These are phyloP conservation scores for Triplophysa rosa DNA, from an alignment of 2,113 vertebrate genomes.

Conservation along the genomic window DNA sequence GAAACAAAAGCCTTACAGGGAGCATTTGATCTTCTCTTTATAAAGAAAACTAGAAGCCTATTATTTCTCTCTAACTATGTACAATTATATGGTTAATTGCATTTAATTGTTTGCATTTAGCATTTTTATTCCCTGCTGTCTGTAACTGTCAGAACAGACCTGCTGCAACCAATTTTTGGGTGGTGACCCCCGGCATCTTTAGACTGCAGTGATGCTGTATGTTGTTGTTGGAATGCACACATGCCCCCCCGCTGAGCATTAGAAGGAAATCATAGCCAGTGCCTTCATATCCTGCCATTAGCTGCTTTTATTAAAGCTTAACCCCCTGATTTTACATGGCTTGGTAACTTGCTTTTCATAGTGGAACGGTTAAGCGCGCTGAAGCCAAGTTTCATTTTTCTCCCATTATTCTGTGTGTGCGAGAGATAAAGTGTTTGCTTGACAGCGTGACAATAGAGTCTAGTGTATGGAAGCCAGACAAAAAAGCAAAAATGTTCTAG, in stretches of 20 bases:
- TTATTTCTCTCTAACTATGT: no score
- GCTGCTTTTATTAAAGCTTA: constrained; percentile 44
- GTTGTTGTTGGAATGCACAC: constrained; percentile 43
- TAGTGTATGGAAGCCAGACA: neutral
- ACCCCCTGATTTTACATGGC: neutral
- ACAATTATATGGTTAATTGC: no score
- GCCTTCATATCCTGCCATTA: constrained; percentile 34
- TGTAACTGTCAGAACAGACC: neutral
- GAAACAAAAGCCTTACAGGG: no score
- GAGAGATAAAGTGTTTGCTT: constrained; percentile 17
- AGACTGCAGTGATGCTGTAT: constrained; percentile 38
- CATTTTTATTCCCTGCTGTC: neutral
- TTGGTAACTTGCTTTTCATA: constrained; percentile 13
- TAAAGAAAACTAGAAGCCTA: no score
- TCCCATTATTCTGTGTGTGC: constrained; percentile 3
- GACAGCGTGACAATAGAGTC: constrained; percentile 33
- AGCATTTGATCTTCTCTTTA: no score
- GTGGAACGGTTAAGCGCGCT: neutral
- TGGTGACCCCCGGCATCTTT: neutral
- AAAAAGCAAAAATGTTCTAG: constrained; percentile 29
- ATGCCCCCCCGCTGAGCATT: constrained; percentile 13
- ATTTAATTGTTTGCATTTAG: neutral
- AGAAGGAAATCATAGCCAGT: constrained; percentile 38
- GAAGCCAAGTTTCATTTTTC: neutral
- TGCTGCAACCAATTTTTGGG: no score